Percentiles rank a stretch among this genome's conserved stretches.
These are phyloP conservation scores for Aix galericulata DNA, from an alignment of 2,113 vertebrate genomes.

Conservation along the genomic window DNA sequence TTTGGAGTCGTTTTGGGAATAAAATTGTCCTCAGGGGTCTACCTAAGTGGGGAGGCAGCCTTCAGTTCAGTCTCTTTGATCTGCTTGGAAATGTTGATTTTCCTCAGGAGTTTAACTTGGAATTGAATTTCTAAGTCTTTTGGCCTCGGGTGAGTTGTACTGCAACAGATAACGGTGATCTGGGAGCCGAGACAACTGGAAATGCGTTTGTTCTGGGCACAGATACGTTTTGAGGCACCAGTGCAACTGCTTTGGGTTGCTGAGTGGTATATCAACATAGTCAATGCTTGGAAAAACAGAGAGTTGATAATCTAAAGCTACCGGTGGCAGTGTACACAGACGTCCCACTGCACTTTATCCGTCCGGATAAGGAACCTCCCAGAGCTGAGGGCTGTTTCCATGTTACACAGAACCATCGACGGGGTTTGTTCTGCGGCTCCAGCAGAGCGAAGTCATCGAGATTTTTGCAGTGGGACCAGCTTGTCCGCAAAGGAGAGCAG, in stretches of 20 bases:
- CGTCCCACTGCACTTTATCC: not conserved
- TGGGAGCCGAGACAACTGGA: not conserved
- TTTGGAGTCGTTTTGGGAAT: not conserved
- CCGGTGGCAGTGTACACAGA: not conserved
- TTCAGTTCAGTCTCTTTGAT: rapidly evolving
- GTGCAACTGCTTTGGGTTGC: not conserved
- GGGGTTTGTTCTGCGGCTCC: not conserved
- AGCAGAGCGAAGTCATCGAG: not conserved
- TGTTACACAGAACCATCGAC: rapidly evolving
- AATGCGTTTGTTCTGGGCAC: not conserved
- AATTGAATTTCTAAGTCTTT: not conserved
- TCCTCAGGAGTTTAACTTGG: not conserved
- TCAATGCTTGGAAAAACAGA: not conserved
- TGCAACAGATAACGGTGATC: not conserved
- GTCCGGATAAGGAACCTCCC: not conserved
- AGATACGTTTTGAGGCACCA: not conserved
- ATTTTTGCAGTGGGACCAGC: not conserved
- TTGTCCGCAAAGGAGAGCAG: not conserved
- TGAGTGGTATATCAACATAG: not conserved
- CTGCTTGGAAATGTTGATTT: not conserved
- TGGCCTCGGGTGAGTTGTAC: not conserved
- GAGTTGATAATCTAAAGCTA: not conserved
- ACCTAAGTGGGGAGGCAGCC: not conserved
- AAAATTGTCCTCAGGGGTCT: not conserved
- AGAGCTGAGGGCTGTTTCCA: not conserved